Percentiles rank a stretch among this genome's conserved stretches.
These are phyloP conservation scores for Telenomus remus DNA, from an alignment of 1,140 invertebrate species.

Conservation along the genomic window DNA sequence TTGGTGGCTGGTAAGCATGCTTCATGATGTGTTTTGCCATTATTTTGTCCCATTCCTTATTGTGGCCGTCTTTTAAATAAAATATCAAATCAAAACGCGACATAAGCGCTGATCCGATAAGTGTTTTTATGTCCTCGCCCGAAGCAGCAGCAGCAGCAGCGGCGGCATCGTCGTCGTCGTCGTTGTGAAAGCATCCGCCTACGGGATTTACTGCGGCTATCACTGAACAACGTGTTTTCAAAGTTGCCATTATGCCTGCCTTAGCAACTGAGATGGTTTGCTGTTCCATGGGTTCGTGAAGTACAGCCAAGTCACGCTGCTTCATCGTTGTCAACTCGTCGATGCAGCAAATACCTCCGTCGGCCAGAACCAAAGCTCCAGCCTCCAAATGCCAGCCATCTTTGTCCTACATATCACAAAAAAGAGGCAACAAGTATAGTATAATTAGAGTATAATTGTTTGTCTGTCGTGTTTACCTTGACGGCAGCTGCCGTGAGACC, in stretches of 20 bases:
- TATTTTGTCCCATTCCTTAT: conserved; percentile 87
- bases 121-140: conserved; percentile 80
- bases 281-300: conserved; percentile 97
- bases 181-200: no score
- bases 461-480: conserved; percentile 77
- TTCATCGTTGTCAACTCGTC: conserved; percentile 92
- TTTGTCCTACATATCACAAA: conserved; percentile 84
- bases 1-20: no score
- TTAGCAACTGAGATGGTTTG: conserved; percentile 93
- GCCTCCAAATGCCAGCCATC: conserved; percentile 93
- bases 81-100: conserved; percentile 94
- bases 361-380: conserved; percentile 87
- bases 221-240: conserved; percentile 88
- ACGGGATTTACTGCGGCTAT: conserved; percentile 93
- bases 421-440: neutral
- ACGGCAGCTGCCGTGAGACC: conserved; percentile 93
- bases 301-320: conserved; percentile 86
- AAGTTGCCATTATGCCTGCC: conserved; percentile 92
- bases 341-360: conserved; percentile 94
- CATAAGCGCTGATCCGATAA: conserved; percentile 88
- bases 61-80: conserved; percentile 85
- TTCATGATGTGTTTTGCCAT: conserved; percentile 79
- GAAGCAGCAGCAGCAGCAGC: no score
- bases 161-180: no score
- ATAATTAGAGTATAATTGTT: neutral